A percentile compares a stretch with the other conserved stretches of the same genome.
Conservation (phyloP, 2,797 vertebrate species). For the Uromys caudimaculatus region DNA sequence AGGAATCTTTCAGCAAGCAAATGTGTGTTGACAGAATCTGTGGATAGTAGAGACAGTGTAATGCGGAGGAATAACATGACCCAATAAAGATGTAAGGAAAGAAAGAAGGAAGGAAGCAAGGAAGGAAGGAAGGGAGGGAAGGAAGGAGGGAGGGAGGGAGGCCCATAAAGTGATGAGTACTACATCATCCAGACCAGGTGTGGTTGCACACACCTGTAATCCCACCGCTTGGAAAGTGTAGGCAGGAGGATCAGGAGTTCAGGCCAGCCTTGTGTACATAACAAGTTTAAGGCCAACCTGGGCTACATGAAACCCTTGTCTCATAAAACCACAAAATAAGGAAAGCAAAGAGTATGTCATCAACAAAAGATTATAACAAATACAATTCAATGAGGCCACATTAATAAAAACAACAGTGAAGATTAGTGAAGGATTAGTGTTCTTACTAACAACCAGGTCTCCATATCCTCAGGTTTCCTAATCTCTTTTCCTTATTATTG, state of each 20-base stretch:
- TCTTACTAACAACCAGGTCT: conserved; percentile 41
- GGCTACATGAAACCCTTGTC: background rate
- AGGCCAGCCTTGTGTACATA: background rate
- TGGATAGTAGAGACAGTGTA: background rate
- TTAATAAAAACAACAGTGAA: conserved; percentile 19
- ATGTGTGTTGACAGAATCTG: background rate
- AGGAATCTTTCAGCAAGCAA: background rate
- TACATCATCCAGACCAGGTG: background rate
- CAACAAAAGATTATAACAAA: conserved; percentile 42
- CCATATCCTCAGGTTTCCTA: conserved; percentile 56
- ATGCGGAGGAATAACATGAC: background rate
- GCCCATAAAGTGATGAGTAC: background rate
- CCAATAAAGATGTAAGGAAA: background rate
- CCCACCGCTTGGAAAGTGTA: background rate
- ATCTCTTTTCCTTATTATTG: conserved; percentile 47
- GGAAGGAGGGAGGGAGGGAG: background rate
- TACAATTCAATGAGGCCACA: conserved; percentile 22
- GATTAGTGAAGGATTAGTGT: background rate
- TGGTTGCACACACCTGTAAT: background rate
- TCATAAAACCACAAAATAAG: background rate
- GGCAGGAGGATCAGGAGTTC: background rate
- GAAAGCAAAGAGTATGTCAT: background rate
- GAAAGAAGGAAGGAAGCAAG: no score
- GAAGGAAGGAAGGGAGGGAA: no score
- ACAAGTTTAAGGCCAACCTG: background rate